Base-by-base conservation (phyloP, 2,797 vertebrate species). In the Acipenser transmontanus region DNA sequence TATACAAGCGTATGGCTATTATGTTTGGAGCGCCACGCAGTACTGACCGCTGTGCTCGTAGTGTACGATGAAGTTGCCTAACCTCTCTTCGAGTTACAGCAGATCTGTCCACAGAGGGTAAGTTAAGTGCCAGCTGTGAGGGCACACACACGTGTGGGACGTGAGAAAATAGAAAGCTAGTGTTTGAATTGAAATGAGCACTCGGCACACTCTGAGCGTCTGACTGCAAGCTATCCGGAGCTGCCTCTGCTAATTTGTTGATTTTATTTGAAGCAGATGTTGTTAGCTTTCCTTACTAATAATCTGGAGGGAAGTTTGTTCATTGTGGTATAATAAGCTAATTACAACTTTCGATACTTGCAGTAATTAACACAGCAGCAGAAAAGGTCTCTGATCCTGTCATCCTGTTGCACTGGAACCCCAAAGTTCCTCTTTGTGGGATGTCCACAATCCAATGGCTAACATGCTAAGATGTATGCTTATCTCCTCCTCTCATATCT, bases 231-330 rank as follows among this genome's bases (percentile, higher is more conserved):
- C 89, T 91, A 88, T 90, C 84, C 14, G 80, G 86, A 91, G 88
- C 90, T 91, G 88, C 85, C 86, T 84, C 83, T 0, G 69, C 85
- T 91, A 91, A 91, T 91, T 90, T 88, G 89, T 90, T 91, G 88
- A 89, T 91, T 91, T 90, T 91, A 91, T 91, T 91, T 90, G 88
- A 91, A 91, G 87, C 89, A 91, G 89, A 91, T 91, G 88, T 89
- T 91, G 87, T 91, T 91, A 90, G 88, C 89, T 91, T 89, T 90
- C 87, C 82, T 12, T 85, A 88, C 86, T 91, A 91, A 91, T 90
- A 88, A 90, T 90, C 86, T 88, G 82, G 85, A 90, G 89, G 89
- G 87, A 89, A 88, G 80, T 85, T 88, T 89, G 84, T 88, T 91
- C 89, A 89, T 88, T 88, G 87, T 86, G 88, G 87, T 89, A 90